Percentiles rank a stretch among this genome's conserved stretches.
These are phyloP conservation scores for Taxidea taxus DNA, from an alignment of 2,113 vertebrate species.

Conservation along the genomic window DNA sequence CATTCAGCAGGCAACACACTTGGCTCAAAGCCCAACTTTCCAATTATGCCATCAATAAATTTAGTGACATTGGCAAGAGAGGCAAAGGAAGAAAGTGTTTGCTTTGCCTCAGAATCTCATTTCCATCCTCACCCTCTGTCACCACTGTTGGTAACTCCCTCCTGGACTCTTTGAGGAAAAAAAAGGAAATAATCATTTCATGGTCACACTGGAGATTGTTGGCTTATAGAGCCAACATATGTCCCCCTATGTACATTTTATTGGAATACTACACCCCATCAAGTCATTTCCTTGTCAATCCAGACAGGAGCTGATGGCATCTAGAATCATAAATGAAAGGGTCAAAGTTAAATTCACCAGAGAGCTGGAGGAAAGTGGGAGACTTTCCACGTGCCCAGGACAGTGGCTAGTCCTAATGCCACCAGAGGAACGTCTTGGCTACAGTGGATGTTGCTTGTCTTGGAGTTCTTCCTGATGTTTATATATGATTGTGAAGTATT, in stretches of 20 bases:
- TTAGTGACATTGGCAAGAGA: constrained; percentile 16
- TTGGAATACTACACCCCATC: constrained; percentile 23
- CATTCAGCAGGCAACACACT: neutral
- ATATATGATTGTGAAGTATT: neutral
- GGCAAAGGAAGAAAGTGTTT: neutral
- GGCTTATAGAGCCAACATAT: constrained; percentile 50
- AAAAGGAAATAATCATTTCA: constrained; percentile 20
- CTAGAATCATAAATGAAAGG: neutral
- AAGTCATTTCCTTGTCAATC: constrained; percentile 49
- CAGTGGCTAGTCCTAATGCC: neutral
- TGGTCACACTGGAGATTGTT: neutral
- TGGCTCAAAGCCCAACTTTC: constrained; percentile 50
- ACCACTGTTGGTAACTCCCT: neutral
- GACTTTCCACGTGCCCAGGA: neutral
- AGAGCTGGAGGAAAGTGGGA: neutral
- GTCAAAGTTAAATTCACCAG: neutral
- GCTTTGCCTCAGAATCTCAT: constrained; percentile 30
- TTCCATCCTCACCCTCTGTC: neutral
- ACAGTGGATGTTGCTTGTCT: neutral
- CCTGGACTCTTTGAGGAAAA: neutral
- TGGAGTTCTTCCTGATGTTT: neutral
- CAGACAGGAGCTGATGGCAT: neutral
- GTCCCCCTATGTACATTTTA: constrained; percentile 54
- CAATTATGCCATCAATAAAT: constrained; percentile 37
- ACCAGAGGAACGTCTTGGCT: neutral